These are phyloP conservation scores for Charaxes varanes DNA, from an alignment of 1,140 invertebrate genomes.

Conservation along the genomic window DNA sequence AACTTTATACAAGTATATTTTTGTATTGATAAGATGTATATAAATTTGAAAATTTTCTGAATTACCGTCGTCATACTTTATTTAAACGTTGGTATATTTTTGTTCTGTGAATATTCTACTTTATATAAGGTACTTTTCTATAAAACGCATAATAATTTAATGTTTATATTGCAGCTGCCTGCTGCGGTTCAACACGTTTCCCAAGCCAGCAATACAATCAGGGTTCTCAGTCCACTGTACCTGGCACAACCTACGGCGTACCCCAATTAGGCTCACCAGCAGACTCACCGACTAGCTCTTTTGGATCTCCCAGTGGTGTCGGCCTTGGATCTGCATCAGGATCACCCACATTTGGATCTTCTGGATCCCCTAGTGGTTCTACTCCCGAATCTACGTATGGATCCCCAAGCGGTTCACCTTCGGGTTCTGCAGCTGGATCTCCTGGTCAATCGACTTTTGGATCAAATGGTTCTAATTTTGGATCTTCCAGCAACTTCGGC, in stretches of 20 bases:
- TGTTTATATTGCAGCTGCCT: constrained; percentile 14
- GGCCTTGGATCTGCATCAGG: neutral
- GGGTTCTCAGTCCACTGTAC: constrained; percentile 9
- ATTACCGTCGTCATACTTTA: no score
- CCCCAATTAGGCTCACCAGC: constrained; percentile 6
- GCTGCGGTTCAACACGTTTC: constrained; percentile 17
- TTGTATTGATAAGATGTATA: no score
- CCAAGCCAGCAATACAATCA: constrained; percentile 20
- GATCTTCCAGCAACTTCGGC: constrained; percentile 7
- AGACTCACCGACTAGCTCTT: neutral
- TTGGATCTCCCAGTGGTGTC: constrained; percentile 3
- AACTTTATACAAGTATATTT: no score
- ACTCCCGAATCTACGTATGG: no score
- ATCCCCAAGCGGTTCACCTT: constrained; percentile 4
- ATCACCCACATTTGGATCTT: constrained; percentile 1
- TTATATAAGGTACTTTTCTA: no score
- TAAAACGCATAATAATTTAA: neutral
- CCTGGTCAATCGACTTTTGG: constrained; percentile 5
- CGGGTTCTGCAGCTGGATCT: neutral
- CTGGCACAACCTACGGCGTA: constrained; percentile 27
- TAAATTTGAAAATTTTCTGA: no score
- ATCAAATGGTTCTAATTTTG: constrained; percentile 4
- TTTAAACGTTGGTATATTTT: no score
- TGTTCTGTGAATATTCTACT: no score
- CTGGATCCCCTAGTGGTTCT: no score